These are phyloP conservation scores for Cataglyphis livida DNA, from an alignment of 2,888 invertebrate species.

Conservation along the genomic window DNA sequence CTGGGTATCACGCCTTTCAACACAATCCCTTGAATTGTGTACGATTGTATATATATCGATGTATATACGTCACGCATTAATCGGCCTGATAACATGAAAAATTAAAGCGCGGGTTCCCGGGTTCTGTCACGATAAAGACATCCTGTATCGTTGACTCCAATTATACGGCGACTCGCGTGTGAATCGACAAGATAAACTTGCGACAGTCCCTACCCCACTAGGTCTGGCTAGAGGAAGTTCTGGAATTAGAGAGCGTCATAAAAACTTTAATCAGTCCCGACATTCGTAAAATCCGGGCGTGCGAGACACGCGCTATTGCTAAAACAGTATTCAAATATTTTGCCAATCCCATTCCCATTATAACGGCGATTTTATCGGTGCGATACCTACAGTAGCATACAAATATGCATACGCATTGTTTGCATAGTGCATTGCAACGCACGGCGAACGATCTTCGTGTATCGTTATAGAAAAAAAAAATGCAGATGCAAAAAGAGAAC, in stretches of 20 bases:
- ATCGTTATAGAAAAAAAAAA: conserved; percentile 41
- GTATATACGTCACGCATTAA: not conserved
- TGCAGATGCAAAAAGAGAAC: conserved; percentile 15
- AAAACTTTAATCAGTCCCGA: conserved; percentile 40
- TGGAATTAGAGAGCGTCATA: conserved; percentile 37
- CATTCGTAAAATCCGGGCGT: conserved; percentile 8
- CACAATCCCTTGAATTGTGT: conserved; percentile 27
- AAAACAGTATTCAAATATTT: conserved; percentile 30
- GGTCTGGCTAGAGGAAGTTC: conserved; percentile 20
- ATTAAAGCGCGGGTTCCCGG: conserved; percentile 22
- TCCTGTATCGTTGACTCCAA: conserved; percentile 23
- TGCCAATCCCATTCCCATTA: conserved; percentile 16
- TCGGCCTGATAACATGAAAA: conserved; percentile 28
- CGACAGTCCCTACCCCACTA: conserved; percentile 5
- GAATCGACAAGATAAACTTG: conserved; percentile 32
- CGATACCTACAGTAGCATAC: conserved; percentile 35
- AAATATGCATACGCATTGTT: conserved; percentile 61
- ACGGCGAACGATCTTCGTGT: conserved; percentile 27
- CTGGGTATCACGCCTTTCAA: conserved; percentile 18
- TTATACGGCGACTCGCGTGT: conserved; percentile 15
- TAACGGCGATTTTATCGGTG: conserved; percentile 49
- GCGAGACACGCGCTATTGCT: not conserved
- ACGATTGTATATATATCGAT: not conserved
- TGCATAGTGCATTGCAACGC: conserved; percentile 45
- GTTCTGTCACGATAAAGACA: conserved; percentile 18